Base-by-base conservation (phyloP, 2,888 invertebrate genomes). In the Eueremaeus valkanovi region DNA sequence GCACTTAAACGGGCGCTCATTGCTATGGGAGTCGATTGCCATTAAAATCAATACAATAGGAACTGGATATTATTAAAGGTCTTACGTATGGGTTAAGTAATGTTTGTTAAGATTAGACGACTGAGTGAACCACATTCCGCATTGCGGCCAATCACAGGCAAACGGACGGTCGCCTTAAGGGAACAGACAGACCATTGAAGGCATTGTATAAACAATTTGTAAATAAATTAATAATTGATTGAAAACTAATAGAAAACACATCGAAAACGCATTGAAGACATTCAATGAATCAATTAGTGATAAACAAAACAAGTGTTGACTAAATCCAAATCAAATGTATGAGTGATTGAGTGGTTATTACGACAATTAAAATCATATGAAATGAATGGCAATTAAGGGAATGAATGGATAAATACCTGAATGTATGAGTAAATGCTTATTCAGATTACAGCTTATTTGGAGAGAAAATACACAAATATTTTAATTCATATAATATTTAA, bases 91-190 rank as follows among this genome's bases (percentile, higher is more conserved):
- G 9, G 75, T 75, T 55, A 75, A 51, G 29, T 75, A 75, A 58
- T 75, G 75, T 72, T 75, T 75, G 45, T 75, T 75, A 27, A 75
- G 70, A 49, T 75, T 75, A 21, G 70, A 70, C n/a, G 75, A 75
- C 49, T 75, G 75, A 21, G 94, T 94, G 82, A 95, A 95, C 0
- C 91, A 91, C 83, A 94, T 94, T 0, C 92, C 92, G 82, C 94
- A 94, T 58, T 89, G 89, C 78, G 89, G 89, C 76, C 90, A 89
- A 76, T 93, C 92, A 81, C 94, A 95, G 80, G 90, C 90, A 82
- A 90, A 95, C 0, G 94, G 94, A 73, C 63, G 63, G 29, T 63
- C 63, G 16, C 63, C 63, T 63, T 5, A 21, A 36, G n/a, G 3
- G n/a, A n/a, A 11, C n/a, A n/a, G 1, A 36, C 13, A n/a, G 33